phyloP scores from a whole-genome alignment of 2,888 invertebrate genomes.

The Ecliptopera silaceata region DNA sequence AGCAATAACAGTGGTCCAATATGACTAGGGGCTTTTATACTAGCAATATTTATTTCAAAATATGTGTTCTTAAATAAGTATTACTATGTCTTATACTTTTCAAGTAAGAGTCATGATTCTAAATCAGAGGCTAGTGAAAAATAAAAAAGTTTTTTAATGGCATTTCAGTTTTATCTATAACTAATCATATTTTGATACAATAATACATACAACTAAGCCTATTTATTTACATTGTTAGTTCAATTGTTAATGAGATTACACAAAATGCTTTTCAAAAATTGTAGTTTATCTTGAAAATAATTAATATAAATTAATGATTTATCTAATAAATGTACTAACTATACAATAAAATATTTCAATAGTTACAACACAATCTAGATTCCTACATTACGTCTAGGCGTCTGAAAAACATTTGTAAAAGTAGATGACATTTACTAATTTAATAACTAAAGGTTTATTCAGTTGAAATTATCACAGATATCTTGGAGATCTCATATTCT shows the following conservation, averaged over 20 bases:
- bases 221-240: constrained; percentile 21
- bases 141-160: constrained; percentile 13
- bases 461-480: constrained; percentile 81
- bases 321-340: background rate
- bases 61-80: constrained; percentile 61
- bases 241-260: constrained; percentile 33
- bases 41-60: constrained; percentile 56
- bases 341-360: constrained; percentile 32
- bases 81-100: constrained; percentile 37
- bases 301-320: no score
- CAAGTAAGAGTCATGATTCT: constrained; percentile 22
- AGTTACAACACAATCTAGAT: constrained; percentile 33
- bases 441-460: constrained; percentile 77
- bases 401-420: constrained; percentile 29
- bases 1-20: constrained; percentile 59
- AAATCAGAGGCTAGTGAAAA: background rate
- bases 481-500: constrained; percentile 80
- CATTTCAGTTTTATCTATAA: constrained; percentile 15
- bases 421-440: constrained; percentile 57
- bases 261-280: constrained; percentile 30
- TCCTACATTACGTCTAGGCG: constrained; percentile 24
- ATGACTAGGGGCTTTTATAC: constrained; percentile 66
- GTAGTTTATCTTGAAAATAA: constrained; percentile 40
- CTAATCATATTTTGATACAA: constrained; percentile 13
- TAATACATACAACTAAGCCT: constrained; percentile 5